These are phyloP conservation scores for Chanos chanos DNA, from an alignment of 2,797 vertebrate genomes.

Conservation along the genomic window DNA sequence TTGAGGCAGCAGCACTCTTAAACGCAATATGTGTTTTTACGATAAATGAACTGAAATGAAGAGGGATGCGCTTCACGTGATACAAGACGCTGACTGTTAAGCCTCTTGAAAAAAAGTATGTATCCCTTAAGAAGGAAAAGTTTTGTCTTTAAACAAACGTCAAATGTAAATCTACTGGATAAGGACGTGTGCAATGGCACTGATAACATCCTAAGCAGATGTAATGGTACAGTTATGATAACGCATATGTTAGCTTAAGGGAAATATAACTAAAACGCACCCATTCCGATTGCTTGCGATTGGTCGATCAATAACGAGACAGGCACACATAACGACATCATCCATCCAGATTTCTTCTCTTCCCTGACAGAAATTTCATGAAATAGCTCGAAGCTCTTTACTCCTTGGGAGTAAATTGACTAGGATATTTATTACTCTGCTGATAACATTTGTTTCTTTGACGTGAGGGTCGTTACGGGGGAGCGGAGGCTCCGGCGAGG, in stretches of 20 bases:
- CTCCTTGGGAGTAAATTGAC: conserved; percentile 27
- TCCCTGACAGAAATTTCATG: conserved; percentile 22
- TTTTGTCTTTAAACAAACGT: too few species aligned
- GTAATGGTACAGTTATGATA: not conserved
- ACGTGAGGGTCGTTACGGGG: conserved; percentile 34
- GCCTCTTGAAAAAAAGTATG: too few species aligned
- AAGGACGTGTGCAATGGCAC: too few species aligned
- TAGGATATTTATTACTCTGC: conserved; percentile 29
- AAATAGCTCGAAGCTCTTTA: conserved; percentile 37
- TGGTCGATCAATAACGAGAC: conserved; percentile 17
- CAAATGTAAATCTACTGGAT: too few species aligned
- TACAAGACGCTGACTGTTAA: too few species aligned
- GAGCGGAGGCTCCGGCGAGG: conserved; percentile 20
- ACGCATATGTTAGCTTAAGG: not conserved
- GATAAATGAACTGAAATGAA: too few species aligned
- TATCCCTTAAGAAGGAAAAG: too few species aligned
- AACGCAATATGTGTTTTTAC: too few species aligned
- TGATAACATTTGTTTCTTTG: conserved; percentile 31
- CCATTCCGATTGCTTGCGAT: not conserved
- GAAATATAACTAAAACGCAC: conserved; percentile 1
- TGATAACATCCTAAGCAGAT: not conserved
- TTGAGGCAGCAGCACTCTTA: too few species aligned
- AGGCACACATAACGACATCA: conserved; percentile 14
- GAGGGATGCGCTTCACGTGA: too few species aligned
- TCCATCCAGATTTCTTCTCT: conserved; percentile 20